phyloP scores from a whole-genome alignment of 92 coral and sea anemone species.

The Phenganax marumi region DNA sequence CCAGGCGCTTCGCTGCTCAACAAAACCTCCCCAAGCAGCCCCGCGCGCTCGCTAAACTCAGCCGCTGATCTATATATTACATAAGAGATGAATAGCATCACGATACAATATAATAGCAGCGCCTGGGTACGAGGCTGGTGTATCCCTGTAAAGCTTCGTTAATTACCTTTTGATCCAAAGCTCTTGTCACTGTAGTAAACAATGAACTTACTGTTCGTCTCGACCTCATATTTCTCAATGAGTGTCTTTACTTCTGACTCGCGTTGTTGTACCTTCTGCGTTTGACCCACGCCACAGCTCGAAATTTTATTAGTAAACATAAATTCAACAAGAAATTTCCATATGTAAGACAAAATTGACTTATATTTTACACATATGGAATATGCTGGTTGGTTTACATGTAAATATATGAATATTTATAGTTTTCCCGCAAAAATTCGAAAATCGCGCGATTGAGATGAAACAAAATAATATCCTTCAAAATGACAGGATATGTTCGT shows the following conservation, averaged over 20 bases:
- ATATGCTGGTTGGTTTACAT: background rate
- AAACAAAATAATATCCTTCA: too few relatives aligned
- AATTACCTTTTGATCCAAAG: conserved; percentile 9
- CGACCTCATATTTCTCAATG: background rate
- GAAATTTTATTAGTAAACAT: background rate
- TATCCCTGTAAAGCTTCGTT: too few relatives aligned
- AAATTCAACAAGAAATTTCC: background rate
- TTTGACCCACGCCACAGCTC: background rate
- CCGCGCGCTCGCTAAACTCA: too few relatives aligned
- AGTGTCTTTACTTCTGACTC: conserved; percentile 3
- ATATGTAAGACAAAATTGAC: background rate
- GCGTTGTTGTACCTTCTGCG: background rate
- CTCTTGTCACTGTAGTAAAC: conserved; percentile 8
- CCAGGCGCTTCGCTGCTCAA: too few relatives aligned
- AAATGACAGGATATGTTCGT: too few relatives aligned
- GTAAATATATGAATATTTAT: background rate
- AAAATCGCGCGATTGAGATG: background rate
- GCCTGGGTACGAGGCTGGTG: too few relatives aligned
- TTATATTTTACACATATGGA: background rate
- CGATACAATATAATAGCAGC: too few relatives aligned
- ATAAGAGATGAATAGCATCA: too few relatives aligned
- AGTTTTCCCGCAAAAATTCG: too few relatives aligned
- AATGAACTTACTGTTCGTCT: background rate
- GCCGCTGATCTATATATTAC: too few relatives aligned
- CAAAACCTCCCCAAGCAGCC: too few relatives aligned